Evolutionary conservation across 1,140 invertebrate species (phyloP), one percentile per base, ranked within the genome.

Genomic region (Sitodiplosis mosellana): DNA sequence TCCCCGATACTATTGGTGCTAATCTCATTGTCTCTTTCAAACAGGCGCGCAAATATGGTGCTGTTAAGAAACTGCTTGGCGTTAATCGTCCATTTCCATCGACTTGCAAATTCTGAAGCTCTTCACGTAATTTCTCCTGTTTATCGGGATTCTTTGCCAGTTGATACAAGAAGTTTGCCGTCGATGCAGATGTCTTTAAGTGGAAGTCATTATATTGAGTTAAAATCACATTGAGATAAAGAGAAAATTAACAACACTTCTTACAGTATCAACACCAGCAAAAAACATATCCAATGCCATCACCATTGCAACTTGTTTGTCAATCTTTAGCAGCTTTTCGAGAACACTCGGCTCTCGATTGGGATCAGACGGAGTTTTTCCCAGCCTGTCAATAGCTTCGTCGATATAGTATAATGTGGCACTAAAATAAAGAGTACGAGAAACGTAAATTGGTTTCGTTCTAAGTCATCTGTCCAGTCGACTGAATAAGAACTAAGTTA

Each of bases 211-310:
- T n/a, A n/a, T n/a, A n/a, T n/a, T n/a, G n/a, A n/a, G n/a, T n/a
- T n/a, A n/a, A n/a, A n/a, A n/a, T n/a, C n/a, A n/a, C n/a, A n/a
- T n/a, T n/a, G n/a, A n/a, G n/a, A n/a, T n/a, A n/a, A n/a, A n/a
- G n/a, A n/a, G n/a, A n/a, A n/a, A n/a, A n/a, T n/a, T n/a, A 10
- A 27, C 14, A 22, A 41, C 41, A 19, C 21, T 54, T 5, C 19
- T 67, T 64, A 81, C 79, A 53, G 81, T 86, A 64, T 87, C 83
- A 21, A 84, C 72, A 44, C 82, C 83, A 17, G 79, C 81, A 47
- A 81, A 69, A 19, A 87, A 49, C 72, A 82, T 78, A 57, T 87
- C 83, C 50, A 74, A 68, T 3, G 77, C 75, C 73, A 86, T 80
- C 2, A 74, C 67, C n/a, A 69, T 55, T 1, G 77, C 76, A 27